Evolutionary conservation across 2,797 vertebrate genomes (phyloP), one percentile per base, ranked within the genome.

Genomic region (Tamandua tetradactyla): DNA sequence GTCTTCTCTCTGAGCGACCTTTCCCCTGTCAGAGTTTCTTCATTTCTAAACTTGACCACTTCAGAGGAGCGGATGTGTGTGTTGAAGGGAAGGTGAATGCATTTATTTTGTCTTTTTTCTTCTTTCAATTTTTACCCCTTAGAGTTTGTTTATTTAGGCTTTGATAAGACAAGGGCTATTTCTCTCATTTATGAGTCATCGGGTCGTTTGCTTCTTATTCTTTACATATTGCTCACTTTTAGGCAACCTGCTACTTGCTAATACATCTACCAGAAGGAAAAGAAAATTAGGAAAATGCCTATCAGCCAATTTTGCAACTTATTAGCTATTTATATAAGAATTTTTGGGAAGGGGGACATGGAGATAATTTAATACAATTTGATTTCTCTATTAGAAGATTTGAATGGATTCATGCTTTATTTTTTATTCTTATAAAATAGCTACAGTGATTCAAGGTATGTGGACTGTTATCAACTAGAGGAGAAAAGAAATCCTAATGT

Each of bases 281-380:
- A 83, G 64, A 92, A 82, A 81, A 95, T 71, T 84, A 93, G 74
- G 55, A 87, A 91, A 94, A 92, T 81, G 61, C 22, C 13, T 79
- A 55, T 72, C 72, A 95, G 69, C 44, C 62, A 74, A 72, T 76
- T 96, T 87, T 75, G 59, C 68, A 89, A 96, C 49, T 89, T 81
- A 93, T n/a, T 93, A 94, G 74, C 68, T 92, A 89, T 81, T 95
- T 93, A 86, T 49, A 55, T 35, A 88, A 94, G 80, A 96, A 76
- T 35, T 91, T 96, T 94, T 89, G 71, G 84, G 55, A 95, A 79
- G 23, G 69, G 44, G 30, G 74, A 32, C 75, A 93, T 78, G 40
- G 44, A 93, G 35, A 93, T 93, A 88, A 96, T 92, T 74, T 93
- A 93, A 91, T 93, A 96, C 92, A 96, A 96, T 94, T 89, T 87